Conservation (phyloP, 2,888 invertebrate genomes). For the Pimpla rufipes region DNA sequence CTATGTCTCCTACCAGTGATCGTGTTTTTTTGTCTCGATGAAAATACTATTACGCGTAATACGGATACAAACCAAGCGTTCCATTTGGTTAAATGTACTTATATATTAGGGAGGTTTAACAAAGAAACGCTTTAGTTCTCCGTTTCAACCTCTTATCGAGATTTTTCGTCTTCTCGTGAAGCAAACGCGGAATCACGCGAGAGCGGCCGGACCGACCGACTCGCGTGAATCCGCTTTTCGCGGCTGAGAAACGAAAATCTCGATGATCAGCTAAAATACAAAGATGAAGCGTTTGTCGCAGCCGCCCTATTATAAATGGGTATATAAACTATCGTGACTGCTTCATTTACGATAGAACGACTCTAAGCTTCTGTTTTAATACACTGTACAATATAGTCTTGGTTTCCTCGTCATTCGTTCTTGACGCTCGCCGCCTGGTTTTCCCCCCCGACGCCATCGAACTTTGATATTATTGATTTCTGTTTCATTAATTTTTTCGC, state of each 20-base stretch:
- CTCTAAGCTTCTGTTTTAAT: conserved; percentile 76
- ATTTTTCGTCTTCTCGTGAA: conserved; percentile 20
- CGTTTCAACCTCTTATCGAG: no score
- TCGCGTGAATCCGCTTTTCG: no score
- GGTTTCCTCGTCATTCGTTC: conserved; percentile 61
- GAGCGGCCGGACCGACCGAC: no score
- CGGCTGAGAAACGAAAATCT: no score
- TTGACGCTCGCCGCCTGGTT: conserved; percentile 3
- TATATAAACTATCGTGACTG: conserved; percentile 67
- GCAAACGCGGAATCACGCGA: no score
- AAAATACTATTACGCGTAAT: conserved; percentile 65
- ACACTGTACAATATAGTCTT: conserved; percentile 81
- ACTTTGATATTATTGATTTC: conserved; percentile 27
- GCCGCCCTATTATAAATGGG: conserved; percentile 9
- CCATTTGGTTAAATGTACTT: conserved; percentile 65
- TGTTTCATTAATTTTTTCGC: neutral
- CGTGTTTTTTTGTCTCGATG: conserved; percentile 65
- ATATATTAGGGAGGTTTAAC: conserved; percentile 25
- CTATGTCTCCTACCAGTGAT: conserved; percentile 73
- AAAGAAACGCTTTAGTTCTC: no score
- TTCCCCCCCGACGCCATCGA: conserved; percentile 1
- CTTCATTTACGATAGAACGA: conserved; percentile 64
- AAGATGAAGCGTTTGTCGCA: no score
- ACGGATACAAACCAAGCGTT: conserved; percentile 65
- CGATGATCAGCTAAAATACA: no score